These are phyloP conservation scores for Drosophila testacea DNA, from an alignment of 2,888 invertebrate genomes.

Conservation along the genomic window DNA sequence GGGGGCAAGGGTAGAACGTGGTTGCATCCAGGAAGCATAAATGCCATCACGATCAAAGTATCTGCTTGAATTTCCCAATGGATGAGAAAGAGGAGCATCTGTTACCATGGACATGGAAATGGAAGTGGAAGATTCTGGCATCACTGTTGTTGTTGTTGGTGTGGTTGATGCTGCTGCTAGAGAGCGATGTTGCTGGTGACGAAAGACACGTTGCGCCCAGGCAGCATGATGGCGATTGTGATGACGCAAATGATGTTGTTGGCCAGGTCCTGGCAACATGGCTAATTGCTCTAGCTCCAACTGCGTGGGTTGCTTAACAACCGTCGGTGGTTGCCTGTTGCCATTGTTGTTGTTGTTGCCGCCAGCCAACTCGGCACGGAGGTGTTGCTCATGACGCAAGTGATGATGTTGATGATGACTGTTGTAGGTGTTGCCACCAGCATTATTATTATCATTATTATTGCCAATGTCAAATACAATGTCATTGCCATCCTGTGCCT, in stretches of 20 bases:
- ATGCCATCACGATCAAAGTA: conserved; percentile 83
- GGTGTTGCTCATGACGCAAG: conserved; percentile 72
- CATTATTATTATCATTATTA: neutral
- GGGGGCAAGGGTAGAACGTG: conserved; percentile 72
- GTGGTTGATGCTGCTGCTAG: conserved; percentile 20
- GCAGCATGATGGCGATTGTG: conserved; percentile 82
- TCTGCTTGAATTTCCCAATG: conserved; percentile 56
- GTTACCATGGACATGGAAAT: conserved; percentile 14
- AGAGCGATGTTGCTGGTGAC: conserved; percentile 65
- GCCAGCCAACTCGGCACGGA: conserved; percentile 58
- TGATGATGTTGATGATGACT: conserved; percentile 67
- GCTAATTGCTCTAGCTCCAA: conserved; percentile 42
- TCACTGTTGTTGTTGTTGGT: conserved; percentile 15
- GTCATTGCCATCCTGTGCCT: conserved; percentile 42
- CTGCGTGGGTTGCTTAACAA: conserved; percentile 13
- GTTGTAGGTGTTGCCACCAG: conserved; percentile 15
- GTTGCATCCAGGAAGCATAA: conserved; percentile 65
- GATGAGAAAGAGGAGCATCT: conserved; percentile 32
- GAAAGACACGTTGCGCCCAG: conserved; percentile 81
- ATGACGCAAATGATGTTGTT: conserved; percentile 82
- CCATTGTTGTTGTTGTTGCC: conserved; percentile 5
- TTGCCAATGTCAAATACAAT: conserved; percentile 36
- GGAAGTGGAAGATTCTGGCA: neutral
- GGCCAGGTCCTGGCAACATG: conserved; percentile 37
- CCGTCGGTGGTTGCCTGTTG: conserved; percentile 43